Evolutionary conservation across 2,888 invertebrate genomes (phyloP), one percentile per base, ranked within the genome.

Genomic region (Carterocephalus palaemon): DNA sequence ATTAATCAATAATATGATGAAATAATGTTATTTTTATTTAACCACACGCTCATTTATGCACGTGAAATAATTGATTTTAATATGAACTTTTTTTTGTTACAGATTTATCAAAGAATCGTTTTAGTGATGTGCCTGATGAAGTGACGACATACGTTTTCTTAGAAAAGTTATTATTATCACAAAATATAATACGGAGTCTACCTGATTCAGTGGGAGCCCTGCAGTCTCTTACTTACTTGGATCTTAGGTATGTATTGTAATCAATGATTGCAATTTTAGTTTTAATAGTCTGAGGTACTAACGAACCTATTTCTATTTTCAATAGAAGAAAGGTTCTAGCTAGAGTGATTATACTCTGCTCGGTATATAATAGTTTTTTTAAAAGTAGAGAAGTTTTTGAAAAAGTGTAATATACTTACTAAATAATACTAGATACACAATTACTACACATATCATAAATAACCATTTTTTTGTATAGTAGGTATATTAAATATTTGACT

Each of bases 81-180:
- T 19, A 6, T 26, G 19, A n/a, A 19, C 2, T 42, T 59, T 56
- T 51, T 19, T 61, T 81, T 77, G 77, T 83, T 83, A 51, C 85
- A 86, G 85, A 86, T 82, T 71, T 86, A 59, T 86, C 85, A 54
- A 85, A 83, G 61, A 86, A 86, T 67, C 72, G 96, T 59, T 94
- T 98, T 78, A 90, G 91, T 74, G 97, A 97, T 82, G 87, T 98
- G 67, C 98, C 98, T 43, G 91, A 92, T 70, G 96, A 96, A 88
- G 89, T 98, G 55, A 95, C 96, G 53, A 91, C 93, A 51, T 97
- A 94, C 80, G 89, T 92, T 58, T 96, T 94, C 78, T 89, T 97
- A 79, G 97, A 98, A 88, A 93, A 93, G 67, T 88, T 98, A 57
- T 90, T 95, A 62, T 90, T 95, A 59, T 95, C 97, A 77, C 95